These are phyloP conservation scores for Planococcus citri DNA, from an alignment of 1,140 invertebrate genomes.

Conservation along the genomic window DNA sequence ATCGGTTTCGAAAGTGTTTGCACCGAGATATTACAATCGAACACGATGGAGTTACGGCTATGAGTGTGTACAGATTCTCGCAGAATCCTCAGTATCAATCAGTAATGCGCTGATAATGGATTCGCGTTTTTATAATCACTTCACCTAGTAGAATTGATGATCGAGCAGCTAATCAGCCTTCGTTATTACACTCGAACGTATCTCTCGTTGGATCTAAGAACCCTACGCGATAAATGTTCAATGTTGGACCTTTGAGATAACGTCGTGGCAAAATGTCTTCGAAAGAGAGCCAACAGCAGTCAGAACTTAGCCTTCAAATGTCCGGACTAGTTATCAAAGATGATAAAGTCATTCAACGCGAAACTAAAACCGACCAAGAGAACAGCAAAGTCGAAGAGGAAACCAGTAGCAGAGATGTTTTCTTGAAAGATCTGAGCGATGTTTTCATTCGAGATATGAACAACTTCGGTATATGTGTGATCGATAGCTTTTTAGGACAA, in stretches of 20 bases:
- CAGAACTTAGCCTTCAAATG: background rate
- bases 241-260: background rate
- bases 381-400: background rate
- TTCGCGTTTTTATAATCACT: background rate
- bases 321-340: background rate
- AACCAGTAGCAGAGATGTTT: background rate
- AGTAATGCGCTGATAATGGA: conserved; percentile 4
- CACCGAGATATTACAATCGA: too few relatives aligned
- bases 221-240: background rate
- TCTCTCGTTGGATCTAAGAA: too few relatives aligned
- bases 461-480: conserved; percentile 77
- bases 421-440: conserved; percentile 38
- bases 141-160: too few relatives aligned
- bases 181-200: too few relatives aligned
- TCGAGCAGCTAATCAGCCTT: too few relatives aligned
- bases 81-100: too few relatives aligned
- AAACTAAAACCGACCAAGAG: too few relatives aligned
- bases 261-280: background rate
- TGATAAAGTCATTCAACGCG: too few relatives aligned
- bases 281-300: background rate
- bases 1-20: too few relatives aligned
- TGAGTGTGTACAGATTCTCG: background rate
- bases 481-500: conserved; percentile 80
- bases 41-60: background rate
- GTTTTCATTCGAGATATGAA: conserved; percentile 73